A percentile compares a stretch with the other conserved stretches of the same genome.
phyloP scores from a whole-genome alignment of 1,140 invertebrate species.

The Hypsibius dujardini region DNA sequence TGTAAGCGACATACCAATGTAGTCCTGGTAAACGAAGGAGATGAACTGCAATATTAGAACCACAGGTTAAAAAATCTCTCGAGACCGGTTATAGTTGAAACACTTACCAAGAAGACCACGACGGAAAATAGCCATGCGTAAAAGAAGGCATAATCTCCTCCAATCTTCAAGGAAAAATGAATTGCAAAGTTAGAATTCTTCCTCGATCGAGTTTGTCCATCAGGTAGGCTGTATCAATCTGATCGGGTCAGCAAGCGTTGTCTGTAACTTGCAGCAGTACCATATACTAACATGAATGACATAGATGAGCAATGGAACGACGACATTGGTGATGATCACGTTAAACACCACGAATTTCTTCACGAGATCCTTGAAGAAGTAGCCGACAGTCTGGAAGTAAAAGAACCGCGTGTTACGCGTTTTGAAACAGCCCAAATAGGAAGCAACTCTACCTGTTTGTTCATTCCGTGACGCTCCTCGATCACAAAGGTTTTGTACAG shows the following conservation, averaged over 20 bases:
- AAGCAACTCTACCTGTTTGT: slow-evolving; percentile 52
- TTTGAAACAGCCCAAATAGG: background rate
- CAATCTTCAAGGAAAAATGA: slow-evolving; percentile 58
- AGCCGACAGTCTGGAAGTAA: slow-evolving; percentile 31
- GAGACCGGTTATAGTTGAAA: background rate
- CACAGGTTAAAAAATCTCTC: slow-evolving; percentile 31
- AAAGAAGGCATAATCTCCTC: slow-evolving; percentile 71
- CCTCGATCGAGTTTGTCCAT: background rate
- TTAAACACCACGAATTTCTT: slow-evolving; percentile 31
- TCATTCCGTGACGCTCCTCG: slow-evolving; percentile 93
- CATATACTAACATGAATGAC: slow-evolving; percentile 7
- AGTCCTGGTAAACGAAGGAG: slow-evolving; percentile 82
- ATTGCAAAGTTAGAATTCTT: background rate
- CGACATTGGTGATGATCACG: background rate
- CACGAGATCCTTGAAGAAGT: slow-evolving; percentile 33
- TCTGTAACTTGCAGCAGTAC: background rate
- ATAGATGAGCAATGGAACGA: background rate
- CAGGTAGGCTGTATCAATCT: no score
- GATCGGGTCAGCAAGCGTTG: no score
- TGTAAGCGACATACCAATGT: no score
- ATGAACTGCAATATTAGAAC: slow-evolving; percentile 41
- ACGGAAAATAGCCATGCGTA: slow-evolving; percentile 82
- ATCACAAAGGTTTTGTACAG: slow-evolving; percentile 83
- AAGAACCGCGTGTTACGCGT: background rate
- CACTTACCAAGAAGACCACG: slow-evolving; percentile 39